These are phyloP conservation scores for Trissolcus brochymenae DNA, from an alignment of 2,888 invertebrate genomes.

Conservation along the genomic window DNA sequence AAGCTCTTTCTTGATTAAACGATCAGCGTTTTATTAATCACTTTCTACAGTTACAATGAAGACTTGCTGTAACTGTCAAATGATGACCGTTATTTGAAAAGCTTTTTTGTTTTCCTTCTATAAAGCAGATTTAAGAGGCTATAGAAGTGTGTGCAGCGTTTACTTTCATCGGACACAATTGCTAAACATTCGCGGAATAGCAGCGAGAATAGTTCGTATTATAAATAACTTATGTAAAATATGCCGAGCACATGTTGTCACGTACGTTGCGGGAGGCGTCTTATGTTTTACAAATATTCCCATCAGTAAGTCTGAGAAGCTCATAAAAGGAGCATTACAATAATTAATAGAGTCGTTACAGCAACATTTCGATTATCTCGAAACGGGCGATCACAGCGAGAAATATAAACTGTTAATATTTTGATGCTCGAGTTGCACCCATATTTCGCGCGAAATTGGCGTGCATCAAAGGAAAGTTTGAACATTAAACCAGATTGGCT, in stretches of 20 bases:
- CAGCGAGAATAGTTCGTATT: not conserved
- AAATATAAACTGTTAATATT: not conserved
- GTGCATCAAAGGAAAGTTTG: constrained; percentile 33
- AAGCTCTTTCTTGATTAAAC: constrained; percentile 6
- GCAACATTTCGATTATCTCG: not conserved
- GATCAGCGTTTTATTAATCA: constrained; percentile 16
- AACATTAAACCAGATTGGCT: constrained; percentile 12
- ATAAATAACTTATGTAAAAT: constrained; percentile 33
- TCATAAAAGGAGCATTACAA: constrained; percentile 10
- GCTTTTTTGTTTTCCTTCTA: too few relatives aligned
- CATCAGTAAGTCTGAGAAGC: constrained; percentile 9
- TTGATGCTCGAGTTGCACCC: not conserved
- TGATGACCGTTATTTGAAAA: too few relatives aligned
- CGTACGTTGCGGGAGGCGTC: constrained; percentile 36
- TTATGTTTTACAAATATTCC: constrained; percentile 40
- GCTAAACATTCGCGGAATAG: not conserved
- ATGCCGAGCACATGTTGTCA: constrained; percentile 43
- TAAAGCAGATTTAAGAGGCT: too few relatives aligned
- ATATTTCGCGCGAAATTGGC: too few relatives aligned
- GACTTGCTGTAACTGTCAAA: not conserved
- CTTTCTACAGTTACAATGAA: constrained; percentile 6
- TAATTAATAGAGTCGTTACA: constrained; percentile 8
- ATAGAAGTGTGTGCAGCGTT: too few relatives aligned
- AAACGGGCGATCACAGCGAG: not conserved
- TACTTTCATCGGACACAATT: constrained; percentile 8